These are phyloP conservation scores for Parauchenoglanis ngamensis DNA, from an alignment of 2,797 vertebrate species.

Conservation along the genomic window DNA sequence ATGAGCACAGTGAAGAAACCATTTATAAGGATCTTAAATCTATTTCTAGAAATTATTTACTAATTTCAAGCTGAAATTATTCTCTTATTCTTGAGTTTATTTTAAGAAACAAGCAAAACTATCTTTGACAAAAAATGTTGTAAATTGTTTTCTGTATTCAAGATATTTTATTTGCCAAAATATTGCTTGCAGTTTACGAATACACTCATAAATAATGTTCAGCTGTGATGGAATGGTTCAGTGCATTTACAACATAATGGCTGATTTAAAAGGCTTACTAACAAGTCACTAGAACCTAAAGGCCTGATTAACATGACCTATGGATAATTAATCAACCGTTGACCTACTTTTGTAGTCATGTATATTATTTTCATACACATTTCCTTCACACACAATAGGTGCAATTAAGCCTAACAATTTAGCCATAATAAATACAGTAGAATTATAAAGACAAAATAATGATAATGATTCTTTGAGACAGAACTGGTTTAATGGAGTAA, in stretches of 20 bases:
- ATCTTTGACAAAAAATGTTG: neutral
- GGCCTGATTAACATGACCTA: neutral
- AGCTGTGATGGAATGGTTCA: neutral
- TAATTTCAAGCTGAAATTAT: neutral
- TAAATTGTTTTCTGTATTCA: too few relatives aligned
- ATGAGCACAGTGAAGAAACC: neutral
- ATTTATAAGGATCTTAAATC: neutral
- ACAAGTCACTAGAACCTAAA: neutral
- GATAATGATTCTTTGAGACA: neutral
- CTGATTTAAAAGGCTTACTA: neutral
- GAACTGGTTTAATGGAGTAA: constrained; percentile 15
- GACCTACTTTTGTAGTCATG: neutral
- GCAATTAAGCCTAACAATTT: neutral
- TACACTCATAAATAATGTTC: neutral
- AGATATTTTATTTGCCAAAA: too few relatives aligned
- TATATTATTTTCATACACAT: neutral
- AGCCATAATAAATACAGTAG: neutral
- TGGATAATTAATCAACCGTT: neutral
- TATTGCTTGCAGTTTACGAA: neutral
- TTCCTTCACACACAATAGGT: neutral
- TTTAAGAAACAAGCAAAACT: neutral
- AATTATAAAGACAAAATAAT: neutral
- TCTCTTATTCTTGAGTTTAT: neutral
- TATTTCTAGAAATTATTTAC: neutral
- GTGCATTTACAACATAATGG: neutral